Conservation (phyloP, 2,888 invertebrate species). For the Aphidoletes aphidimyza region DNA sequence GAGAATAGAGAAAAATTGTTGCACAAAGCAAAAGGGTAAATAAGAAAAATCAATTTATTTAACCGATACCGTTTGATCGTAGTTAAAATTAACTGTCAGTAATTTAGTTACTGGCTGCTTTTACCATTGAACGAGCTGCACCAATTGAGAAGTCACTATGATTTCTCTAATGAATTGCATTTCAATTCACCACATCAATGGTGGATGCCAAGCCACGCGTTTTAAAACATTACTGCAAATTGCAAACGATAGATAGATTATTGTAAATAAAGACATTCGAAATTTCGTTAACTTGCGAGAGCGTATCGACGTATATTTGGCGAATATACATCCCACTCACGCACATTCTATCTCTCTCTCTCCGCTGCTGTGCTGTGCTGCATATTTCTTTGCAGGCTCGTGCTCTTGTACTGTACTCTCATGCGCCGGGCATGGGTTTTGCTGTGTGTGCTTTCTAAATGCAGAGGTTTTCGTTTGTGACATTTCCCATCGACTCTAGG, state of each 20-base stretch:
- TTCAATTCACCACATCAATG: conserved; percentile 39
- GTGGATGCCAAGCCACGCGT: conserved; percentile 42
- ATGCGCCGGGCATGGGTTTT: too few relatives aligned
- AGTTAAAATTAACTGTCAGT: background rate
- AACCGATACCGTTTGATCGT: background rate
- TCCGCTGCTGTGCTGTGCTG: background rate
- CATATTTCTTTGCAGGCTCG: background rate
- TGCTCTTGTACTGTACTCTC: too few relatives aligned
- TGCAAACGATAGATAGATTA: background rate
- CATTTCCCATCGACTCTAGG: conserved; percentile 20
- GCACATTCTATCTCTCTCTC: background rate
- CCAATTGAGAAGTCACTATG: conserved; percentile 35
- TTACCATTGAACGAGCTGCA: background rate
- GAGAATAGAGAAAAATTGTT: too few relatives aligned
- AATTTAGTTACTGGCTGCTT: background rate
- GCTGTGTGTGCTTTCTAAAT: background rate
- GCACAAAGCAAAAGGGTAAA: too few relatives aligned
- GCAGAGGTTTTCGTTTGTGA: too few relatives aligned
- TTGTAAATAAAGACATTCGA: conserved; percentile 18
- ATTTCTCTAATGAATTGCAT: conserved; percentile 43
- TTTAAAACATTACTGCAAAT: background rate
- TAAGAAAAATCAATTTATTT: background rate
- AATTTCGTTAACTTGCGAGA: background rate
- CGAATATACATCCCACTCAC: conserved; percentile 27
- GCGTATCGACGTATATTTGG: background rate